phyloP scores from a whole-genome alignment of 2,113 vertebrate genomes.

The Ailurus styani region DNA sequence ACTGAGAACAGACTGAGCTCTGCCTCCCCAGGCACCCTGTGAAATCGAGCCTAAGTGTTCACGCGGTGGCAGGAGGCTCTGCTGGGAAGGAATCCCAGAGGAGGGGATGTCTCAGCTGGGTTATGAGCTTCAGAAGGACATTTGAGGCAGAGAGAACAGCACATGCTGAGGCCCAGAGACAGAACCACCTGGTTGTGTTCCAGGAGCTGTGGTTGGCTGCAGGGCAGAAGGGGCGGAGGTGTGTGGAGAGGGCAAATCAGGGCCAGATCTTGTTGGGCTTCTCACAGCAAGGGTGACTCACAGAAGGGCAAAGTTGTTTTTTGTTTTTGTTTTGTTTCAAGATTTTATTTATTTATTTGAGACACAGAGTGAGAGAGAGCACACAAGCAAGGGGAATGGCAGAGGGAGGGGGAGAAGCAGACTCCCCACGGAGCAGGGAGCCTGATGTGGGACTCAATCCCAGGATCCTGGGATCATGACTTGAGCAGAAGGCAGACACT shows the following conservation, averaged over 20 bases:
- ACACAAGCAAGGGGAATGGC: not conserved
- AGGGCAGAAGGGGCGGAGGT: not conserved
- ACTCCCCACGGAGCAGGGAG: not conserved
- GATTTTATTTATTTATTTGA: not conserved
- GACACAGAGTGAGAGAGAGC: not conserved
- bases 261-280: not conserved
- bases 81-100: not conserved
- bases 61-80: not conserved
- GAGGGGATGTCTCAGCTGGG: not conserved
- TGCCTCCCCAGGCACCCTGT: not conserved
- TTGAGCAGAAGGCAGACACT: too few relatives aligned
- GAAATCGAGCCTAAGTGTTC: not conserved
- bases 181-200: not conserved
- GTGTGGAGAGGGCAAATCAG: not conserved
- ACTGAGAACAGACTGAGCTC: not conserved
- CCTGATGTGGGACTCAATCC: accelerated
- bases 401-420: not conserved
- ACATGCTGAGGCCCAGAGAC: not conserved
- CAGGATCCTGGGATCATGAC: too few relatives aligned
- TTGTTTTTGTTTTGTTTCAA: not conserved
- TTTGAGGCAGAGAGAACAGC: not conserved
- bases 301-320: not conserved
- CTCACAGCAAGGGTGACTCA: not conserved
- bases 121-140: not conserved
- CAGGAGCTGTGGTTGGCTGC: not conserved